These are phyloP conservation scores for Platycnemis pennipes DNA, from an alignment of 2,888 invertebrate species.

Conservation along the genomic window DNA sequence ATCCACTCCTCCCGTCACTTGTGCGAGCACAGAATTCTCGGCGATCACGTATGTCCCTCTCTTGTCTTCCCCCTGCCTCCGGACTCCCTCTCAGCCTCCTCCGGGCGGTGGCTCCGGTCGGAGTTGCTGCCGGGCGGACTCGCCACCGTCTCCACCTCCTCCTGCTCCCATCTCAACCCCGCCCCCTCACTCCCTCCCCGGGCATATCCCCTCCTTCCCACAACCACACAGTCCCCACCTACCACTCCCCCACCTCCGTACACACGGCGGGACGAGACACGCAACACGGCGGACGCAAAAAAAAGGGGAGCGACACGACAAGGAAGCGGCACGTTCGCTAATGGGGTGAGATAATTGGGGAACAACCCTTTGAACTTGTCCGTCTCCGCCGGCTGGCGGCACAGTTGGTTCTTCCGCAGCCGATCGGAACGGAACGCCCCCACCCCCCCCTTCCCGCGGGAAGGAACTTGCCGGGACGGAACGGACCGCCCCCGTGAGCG, in stretches of 20 bases:
- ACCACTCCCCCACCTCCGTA: not conserved
- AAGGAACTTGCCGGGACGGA: no score
- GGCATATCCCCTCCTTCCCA: not conserved
- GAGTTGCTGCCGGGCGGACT: not conserved
- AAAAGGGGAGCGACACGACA: not conserved
- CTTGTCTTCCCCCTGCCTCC: not conserved
- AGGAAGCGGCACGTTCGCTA: not conserved
- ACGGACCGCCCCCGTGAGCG: not conserved
- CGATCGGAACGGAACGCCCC: not conserved
- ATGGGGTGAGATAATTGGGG: not conserved
- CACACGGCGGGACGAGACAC: not conserved
- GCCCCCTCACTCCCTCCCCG: not conserved
- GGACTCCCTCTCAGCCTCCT: not conserved
- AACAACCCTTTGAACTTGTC: not conserved
- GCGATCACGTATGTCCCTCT: not conserved
- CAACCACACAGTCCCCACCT: not conserved
- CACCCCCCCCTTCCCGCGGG: no score
- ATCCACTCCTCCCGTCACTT: no score
- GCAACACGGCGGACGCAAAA: not conserved
- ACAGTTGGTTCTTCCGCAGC: not conserved
- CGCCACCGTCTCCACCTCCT: not conserved
- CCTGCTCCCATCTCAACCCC: not conserved
- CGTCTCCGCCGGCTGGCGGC: not conserved
- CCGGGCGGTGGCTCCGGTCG: conserved; percentile 3
- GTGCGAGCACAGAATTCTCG: no score